These are phyloP conservation scores for Brevipalpus yothersi DNA, from an alignment of 1,140 invertebrate genomes.

Conservation along the genomic window DNA sequence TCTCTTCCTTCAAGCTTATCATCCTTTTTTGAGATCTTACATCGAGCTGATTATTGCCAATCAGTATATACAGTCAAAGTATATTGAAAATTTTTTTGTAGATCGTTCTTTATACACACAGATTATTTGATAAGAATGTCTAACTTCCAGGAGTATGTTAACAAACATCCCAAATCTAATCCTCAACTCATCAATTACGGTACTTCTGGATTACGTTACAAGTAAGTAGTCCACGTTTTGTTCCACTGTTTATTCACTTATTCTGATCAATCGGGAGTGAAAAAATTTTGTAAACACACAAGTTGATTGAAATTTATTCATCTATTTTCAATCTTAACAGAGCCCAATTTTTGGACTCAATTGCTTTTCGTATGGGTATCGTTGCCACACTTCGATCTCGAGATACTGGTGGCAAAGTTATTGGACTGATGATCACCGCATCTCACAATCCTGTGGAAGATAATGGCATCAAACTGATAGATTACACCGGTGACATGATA, in stretches of 20 bases:
- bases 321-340: slow-evolving; percentile 24
- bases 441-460: slow-evolving; percentile 90
- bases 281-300: background rate
- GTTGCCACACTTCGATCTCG: slow-evolving; percentile 64
- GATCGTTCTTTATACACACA: too few species aligned
- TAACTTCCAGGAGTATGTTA: background rate
- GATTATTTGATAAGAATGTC: too few species aligned
- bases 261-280: too few species aligned
- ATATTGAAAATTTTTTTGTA: too few species aligned
- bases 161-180: background rate
- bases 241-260: background rate
- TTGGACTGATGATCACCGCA: slow-evolving; percentile 95
- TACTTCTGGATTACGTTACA: slow-evolving; percentile 39
- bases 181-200: slow-evolving; percentile 30
- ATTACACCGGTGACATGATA: slow-evolving; percentile 87
- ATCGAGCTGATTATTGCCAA: too few species aligned
- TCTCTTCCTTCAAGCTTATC: too few species aligned
- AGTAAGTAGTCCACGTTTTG: slow-evolving; percentile 21
- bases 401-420: slow-evolving; percentile 41
- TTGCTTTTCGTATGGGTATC: slow-evolving; percentile 75
- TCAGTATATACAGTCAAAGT: too few species aligned
- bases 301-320: slow-evolving; percentile 3
- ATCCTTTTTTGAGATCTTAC: too few species aligned
- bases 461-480: slow-evolving; percentile 90
- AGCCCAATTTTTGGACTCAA: slow-evolving; percentile 50